Base-by-base conservation (phyloP, 1,140 invertebrate genomes). In the Campoletis sonorensis region DNA sequence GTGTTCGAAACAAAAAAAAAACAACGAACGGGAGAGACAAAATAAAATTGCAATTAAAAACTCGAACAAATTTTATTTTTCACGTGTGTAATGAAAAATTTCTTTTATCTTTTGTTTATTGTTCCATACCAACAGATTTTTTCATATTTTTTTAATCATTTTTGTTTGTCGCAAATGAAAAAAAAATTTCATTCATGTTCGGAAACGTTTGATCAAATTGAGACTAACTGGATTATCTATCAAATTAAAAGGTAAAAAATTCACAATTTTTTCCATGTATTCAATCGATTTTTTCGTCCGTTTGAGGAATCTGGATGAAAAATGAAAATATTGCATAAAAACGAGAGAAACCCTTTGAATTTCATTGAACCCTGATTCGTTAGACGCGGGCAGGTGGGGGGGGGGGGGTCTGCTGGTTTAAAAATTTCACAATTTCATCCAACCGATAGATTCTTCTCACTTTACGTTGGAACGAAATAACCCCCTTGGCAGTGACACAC, bases 351-450 rank as follows among this genome's bases (percentile, higher is more conserved):
- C 71, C 0, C 71, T 51, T 21, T 4, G 61, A 37, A 51, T 45
- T 73, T 73, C 21, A 73, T 73, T 23, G 37, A n/a, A 4, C 3
- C 15, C 8, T 51, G 37, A 73, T 73, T 5, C 23, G n/a, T n/a
- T n/a, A n/a, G n/a, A n/a, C n/a, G n/a, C n/a, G n/a, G n/a, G n/a
- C n/a, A n/a, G n/a, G n/a, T n/a, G n/a, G n/a, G n/a, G n/a, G n/a
- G 11, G n/a, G 23, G n/a, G 7, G 11, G 49, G n/a, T 27, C 40
- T 23, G 23, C 40, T 45, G 8, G 2, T 21, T 73, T 73, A 37
- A 73, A 73, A 73, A 49, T 73, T 49, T 51, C 33, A 51, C 40
- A 21, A 54, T 58, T 75, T 73, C 51, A n/a, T 54, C 11, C 21
- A 21, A n/a, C 21, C 5, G n/a, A 45, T 45, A 45, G 40, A 45